These are phyloP conservation scores for Molorchus minor DNA, from an alignment of 2,888 invertebrate genomes.

Conservation along the genomic window DNA sequence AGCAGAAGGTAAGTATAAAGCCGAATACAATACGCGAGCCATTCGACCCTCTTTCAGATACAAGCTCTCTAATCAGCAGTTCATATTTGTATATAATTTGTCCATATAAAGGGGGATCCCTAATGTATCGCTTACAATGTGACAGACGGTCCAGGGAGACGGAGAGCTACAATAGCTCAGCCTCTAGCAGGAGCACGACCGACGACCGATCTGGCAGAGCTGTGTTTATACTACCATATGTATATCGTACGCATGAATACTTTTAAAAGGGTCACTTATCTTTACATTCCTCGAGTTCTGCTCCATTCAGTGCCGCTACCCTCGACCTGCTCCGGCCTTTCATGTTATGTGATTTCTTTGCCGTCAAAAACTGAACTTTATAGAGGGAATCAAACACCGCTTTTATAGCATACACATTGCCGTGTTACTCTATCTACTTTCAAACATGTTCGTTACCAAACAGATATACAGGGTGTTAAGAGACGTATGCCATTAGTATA, in stretches of 20 bases:
- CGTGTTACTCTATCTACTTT: no score
- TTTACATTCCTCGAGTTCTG: slow-evolving; percentile 54
- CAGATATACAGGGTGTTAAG: no score
- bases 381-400: slow-evolving; percentile 10
- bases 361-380: slow-evolving; percentile 13
- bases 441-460: no score
- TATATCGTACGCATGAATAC: slow-evolving; percentile 62
- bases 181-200: slow-evolving; percentile 27
- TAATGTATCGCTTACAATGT: slow-evolving; percentile 61
- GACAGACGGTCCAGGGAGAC: slow-evolving; percentile 56
- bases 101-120: slow-evolving; percentile 61
- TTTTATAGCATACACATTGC: neutral
- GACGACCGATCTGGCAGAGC: slow-evolving; percentile 24
- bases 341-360: slow-evolving; percentile 37
- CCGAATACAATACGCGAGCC: slow-evolving; percentile 39
- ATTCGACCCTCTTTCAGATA: slow-evolving; percentile 29
- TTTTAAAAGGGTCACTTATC: slow-evolving; percentile 60
- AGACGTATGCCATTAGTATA: no score
- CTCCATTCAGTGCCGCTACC: slow-evolving; percentile 41
- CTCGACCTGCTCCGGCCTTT: slow-evolving; percentile 21
- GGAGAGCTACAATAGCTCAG: slow-evolving; percentile 25
- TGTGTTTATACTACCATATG: slow-evolving; percentile 60
- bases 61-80: slow-evolving; percentile 60
- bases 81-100: slow-evolving; percentile 65
- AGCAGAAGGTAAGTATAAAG: slow-evolving; percentile 34